Percentiles rank a stretch among this genome's conserved stretches.
These are phyloP conservation scores for Halisarca cf. caerulea DNA, from an alignment of 37 sponge, comb jelly and placozoan species.

Conservation along the genomic window DNA sequence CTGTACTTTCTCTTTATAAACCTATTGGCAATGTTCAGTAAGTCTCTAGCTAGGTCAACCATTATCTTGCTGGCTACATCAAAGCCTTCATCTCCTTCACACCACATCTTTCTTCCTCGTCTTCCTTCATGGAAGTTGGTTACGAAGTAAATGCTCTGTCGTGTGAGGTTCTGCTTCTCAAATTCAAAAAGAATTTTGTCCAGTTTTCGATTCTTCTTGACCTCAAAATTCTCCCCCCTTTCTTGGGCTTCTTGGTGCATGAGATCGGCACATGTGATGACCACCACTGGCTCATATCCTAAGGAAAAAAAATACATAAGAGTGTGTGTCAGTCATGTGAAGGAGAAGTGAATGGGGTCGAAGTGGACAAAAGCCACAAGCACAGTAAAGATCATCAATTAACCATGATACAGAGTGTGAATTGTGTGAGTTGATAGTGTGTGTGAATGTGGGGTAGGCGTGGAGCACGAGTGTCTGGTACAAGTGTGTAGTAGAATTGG, in stretches of 20 bases:
- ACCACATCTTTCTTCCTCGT: constrained; percentile 77
- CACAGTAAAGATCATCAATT: too few relatives aligned
- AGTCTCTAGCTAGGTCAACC: constrained; percentile 72
- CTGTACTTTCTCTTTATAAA: constrained; percentile 73
- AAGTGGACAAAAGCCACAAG: too few relatives aligned
- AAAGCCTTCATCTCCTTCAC: constrained; percentile 66
- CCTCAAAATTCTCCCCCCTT: constrained; percentile 67
- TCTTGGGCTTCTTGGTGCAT: constrained; percentile 70
- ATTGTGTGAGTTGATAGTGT: too few relatives aligned
- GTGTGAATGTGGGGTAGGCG: too few relatives aligned
- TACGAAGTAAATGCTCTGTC: constrained; percentile 79
- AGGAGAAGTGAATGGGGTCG: too few relatives aligned
- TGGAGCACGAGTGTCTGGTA: too few relatives aligned
- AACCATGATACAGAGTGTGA: too few relatives aligned
- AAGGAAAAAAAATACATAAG: too few relatives aligned
- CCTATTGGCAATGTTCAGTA: constrained; percentile 61
- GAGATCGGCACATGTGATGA: constrained; percentile 85
- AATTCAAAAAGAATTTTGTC: constrained; percentile 87
- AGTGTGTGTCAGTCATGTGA: too few relatives aligned
- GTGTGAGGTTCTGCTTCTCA: constrained; percentile 75
- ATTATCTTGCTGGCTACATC: constrained; percentile 68
- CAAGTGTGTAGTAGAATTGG: too few relatives aligned
- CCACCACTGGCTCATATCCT: constrained; percentile 95
- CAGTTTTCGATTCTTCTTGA: constrained; percentile 68
- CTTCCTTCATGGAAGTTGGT: constrained; percentile 85